These are phyloP conservation scores for Epinotia bilunana DNA, from an alignment of 2,888 invertebrate species.

Conservation along the genomic window DNA sequence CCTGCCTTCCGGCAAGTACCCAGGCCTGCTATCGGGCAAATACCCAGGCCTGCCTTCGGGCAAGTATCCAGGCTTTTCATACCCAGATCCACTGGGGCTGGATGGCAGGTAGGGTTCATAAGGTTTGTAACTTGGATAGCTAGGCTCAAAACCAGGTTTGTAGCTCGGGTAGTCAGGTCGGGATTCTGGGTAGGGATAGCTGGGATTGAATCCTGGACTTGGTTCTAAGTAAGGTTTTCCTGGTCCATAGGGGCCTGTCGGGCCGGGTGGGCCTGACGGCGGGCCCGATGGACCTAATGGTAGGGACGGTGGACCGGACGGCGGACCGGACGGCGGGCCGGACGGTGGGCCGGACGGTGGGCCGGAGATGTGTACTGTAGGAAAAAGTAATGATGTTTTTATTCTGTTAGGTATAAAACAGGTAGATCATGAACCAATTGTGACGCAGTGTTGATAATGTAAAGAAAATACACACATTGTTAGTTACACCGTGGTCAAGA, in stretches of 20 bases:
- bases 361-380: constrained; percentile 43
- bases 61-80: constrained; percentile 46
- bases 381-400: not conserved
- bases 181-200: constrained; percentile 49
- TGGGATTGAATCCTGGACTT: constrained; percentile 51
- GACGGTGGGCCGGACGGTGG: constrained; percentile 31
- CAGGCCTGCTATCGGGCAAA: constrained; percentile 32
- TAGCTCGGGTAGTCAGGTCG: constrained; percentile 49
- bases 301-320: constrained; percentile 24
- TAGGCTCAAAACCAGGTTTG: constrained; percentile 47
- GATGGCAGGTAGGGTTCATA: constrained; percentile 48
- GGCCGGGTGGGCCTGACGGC: constrained; percentile 22
- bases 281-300: not conserved
- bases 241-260: constrained; percentile 57
- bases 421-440: no score
- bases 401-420: not conserved
- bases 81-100: constrained; percentile 49
- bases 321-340: constrained; percentile 24
- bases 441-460: no score
- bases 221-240: constrained; percentile 32
- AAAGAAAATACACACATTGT: no score
- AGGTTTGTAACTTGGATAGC: constrained; percentile 53
- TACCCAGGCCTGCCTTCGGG: constrained; percentile 30
- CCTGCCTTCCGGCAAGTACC: constrained; percentile 49
- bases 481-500: no score